Conservation (phyloP, 2,113 vertebrate genomes). For the Tachuris rubrigastra region DNA sequence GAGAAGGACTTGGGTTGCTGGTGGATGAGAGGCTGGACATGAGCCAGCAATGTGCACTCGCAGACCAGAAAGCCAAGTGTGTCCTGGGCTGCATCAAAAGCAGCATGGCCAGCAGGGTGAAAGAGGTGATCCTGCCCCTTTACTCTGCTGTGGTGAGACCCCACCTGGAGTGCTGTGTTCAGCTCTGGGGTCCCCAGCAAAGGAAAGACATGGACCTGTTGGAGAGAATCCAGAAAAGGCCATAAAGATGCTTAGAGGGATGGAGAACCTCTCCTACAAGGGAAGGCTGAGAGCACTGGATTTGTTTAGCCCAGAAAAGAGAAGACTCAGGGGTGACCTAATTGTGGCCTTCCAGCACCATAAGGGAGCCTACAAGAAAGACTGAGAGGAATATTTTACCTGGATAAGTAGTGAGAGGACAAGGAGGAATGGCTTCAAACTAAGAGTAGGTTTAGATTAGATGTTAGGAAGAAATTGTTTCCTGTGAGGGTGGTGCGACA, state of each 20-base stretch:
- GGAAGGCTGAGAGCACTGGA: background rate
- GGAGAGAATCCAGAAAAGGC: background rate
- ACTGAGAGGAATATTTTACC: background rate
- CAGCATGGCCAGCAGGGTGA: background rate
- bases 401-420: background rate
- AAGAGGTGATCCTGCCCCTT: background rate
- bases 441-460: background rate
- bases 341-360: background rate
- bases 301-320: background rate
- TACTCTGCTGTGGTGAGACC: background rate
- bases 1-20: background rate
- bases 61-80: background rate
- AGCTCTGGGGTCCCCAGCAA: background rate
- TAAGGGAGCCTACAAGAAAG: background rate
- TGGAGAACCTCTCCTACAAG: background rate
- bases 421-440: background rate
- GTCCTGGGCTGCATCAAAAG: background rate
- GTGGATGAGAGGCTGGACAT: background rate
- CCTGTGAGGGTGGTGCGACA: background rate
- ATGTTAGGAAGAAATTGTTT: background rate
- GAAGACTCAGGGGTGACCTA: background rate
- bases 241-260: background rate
- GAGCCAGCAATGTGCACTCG: background rate
- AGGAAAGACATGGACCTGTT: background rate
- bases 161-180: background rate